These are phyloP conservation scores for Sinodicranocentrus sp. DNA, from an alignment of 2,888 invertebrate genomes.

Conservation along the genomic window DNA sequence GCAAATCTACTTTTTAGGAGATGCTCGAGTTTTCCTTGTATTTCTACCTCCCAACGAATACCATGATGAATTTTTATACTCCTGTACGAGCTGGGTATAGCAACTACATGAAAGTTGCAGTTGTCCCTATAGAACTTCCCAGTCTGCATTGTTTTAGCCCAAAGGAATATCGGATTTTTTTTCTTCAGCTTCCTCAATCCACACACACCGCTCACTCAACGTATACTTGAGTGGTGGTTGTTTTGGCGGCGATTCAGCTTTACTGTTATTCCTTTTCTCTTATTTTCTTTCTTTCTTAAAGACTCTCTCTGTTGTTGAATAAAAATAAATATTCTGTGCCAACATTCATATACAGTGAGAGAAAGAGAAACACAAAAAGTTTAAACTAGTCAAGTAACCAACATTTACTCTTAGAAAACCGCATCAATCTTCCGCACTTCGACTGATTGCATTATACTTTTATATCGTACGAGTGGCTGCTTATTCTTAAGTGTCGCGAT, in stretches of 20 bases:
- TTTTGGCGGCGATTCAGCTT: slow-evolving; percentile 62
- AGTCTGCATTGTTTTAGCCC: slow-evolving; percentile 29
- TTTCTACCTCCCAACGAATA: neutral
- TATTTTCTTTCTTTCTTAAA: slow-evolving; percentile 24
- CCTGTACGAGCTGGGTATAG: too few species aligned
- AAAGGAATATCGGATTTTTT: slow-evolving; percentile 40
- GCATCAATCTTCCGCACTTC: slow-evolving; percentile 27
- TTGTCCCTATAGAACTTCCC: neutral
- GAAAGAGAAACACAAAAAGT: slow-evolving; percentile 10
- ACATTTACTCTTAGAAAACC: slow-evolving; percentile 45
- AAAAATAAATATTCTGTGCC: slow-evolving; percentile 14
- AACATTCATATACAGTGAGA: neutral
- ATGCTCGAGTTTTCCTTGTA: slow-evolving; percentile 24
- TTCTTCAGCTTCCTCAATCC: slow-evolving; percentile 41
- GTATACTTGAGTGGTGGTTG: slow-evolving; percentile 47
- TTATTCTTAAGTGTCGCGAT: too few species aligned
- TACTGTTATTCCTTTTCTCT: slow-evolving; percentile 3
- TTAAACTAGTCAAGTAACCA: neutral
- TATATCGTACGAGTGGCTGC: too few species aligned
- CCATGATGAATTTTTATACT: too few species aligned
- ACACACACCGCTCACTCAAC: slow-evolving; percentile 39
- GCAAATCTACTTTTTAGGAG: slow-evolving; percentile 60
- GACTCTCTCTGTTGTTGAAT: slow-evolving; percentile 19
- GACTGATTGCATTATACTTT: too few species aligned
- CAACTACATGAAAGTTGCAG: too few species aligned